Conservation (phyloP, 2,113 vertebrate genomes). For the Petroica traversi region DNA sequence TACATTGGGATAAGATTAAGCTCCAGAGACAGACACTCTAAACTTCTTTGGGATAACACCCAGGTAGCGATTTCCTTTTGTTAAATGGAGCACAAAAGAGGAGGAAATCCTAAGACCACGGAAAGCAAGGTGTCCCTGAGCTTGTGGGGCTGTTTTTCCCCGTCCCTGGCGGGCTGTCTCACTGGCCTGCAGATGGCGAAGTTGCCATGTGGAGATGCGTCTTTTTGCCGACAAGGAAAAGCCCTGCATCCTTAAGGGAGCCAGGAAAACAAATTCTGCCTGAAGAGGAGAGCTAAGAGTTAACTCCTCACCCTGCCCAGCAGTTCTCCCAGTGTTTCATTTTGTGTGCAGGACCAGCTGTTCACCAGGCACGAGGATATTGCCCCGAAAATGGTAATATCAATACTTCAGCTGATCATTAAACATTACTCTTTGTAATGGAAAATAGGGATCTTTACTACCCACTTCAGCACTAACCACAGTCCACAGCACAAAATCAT, state of each 20-base stretch:
- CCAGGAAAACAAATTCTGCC: neutral
- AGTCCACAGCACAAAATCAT: neutral
- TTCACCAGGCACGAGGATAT: neutral
- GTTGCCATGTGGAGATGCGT: neutral
- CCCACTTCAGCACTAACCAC: neutral
- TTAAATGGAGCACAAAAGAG: neutral
- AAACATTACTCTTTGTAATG: neutral
- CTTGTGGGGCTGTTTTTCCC: neutral
- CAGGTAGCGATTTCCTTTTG: neutral
- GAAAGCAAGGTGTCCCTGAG: neutral
- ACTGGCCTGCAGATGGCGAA: conserved; percentile 56
- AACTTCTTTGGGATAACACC: neutral
- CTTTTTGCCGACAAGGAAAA: neutral
- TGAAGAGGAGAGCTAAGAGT: neutral
- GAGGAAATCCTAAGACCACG: neutral
- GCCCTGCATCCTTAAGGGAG: neutral
- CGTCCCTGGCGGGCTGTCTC: neutral
- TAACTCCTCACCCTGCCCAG: neutral
- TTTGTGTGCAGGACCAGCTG: neutral
- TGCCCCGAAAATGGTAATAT: neutral
- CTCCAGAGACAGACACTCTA: neutral
- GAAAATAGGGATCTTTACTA: neutral
- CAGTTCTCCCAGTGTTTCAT: neutral
- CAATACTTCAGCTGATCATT: neutral
- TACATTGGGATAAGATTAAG: neutral